phyloP scores from a whole-genome alignment of 2,888 invertebrate genomes.

The Dryomyza anilis region DNA sequence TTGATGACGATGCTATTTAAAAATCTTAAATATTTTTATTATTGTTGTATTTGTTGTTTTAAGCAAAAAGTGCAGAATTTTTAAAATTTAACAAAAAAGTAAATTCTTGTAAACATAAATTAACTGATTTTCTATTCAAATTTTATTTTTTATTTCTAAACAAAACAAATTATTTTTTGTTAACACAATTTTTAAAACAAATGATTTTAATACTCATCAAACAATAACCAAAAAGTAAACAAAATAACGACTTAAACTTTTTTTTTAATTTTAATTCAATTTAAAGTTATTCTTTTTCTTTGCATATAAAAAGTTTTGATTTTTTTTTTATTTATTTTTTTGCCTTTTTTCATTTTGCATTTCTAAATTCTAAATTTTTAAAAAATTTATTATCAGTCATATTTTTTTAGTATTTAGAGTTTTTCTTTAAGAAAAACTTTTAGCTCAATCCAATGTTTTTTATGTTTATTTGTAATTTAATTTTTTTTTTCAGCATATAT shows the following conservation, averaged over 20 bases:
- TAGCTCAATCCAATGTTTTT: slow-evolving; percentile 4
- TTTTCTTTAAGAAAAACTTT: slow-evolving; percentile 17
- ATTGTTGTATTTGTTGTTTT: background rate
- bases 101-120: background rate
- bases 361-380: slow-evolving; percentile 24
- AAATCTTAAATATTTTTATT: too few species aligned
- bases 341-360: background rate
- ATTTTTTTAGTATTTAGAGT: slow-evolving; percentile 17
- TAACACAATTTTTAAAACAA: background rate
- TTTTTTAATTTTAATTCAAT: background rate
- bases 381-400: slow-evolving; percentile 33
- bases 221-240: background rate
- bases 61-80: background rate
- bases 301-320: slow-evolving; percentile 22
- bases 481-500: background rate
- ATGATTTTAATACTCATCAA: background rate
- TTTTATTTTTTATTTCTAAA: too few species aligned
- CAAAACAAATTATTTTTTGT: background rate
- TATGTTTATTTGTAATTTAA: background rate
- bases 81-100: background rate
- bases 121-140: too few species aligned
- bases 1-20: too few species aligned
- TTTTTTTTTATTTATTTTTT: slow-evolving; percentile 14
- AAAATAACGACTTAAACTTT: background rate
- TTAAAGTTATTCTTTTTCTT: background rate